phyloP scores from a whole-genome alignment of 2,888 invertebrate species.

The Drosophila ezoana region DNA sequence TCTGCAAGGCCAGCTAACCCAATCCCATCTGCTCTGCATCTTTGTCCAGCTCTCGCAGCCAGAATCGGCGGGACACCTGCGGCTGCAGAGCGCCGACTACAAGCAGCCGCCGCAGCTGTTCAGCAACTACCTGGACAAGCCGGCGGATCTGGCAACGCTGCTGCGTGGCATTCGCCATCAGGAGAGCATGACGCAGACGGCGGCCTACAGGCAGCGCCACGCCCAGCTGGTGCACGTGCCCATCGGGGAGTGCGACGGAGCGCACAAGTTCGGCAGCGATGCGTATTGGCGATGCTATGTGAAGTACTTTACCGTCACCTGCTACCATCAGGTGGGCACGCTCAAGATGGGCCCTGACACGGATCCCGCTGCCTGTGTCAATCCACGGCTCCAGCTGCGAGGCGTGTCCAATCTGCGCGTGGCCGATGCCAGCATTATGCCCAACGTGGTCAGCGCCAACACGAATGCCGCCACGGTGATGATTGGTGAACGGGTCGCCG shows the following conservation, averaged over 20 bases:
- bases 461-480: conserved; percentile 94
- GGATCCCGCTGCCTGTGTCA: conserved; percentile 89
- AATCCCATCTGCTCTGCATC: conserved; percentile 81
- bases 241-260: conserved; percentile 71
- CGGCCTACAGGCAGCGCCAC: conserved; percentile 82
- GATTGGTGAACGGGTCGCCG: conserved; percentile 93
- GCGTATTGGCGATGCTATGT: conserved; percentile 89
- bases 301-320: conserved; percentile 88
- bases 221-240: conserved; percentile 69
- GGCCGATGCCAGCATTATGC: conserved; percentile 92
- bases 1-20: conserved; percentile 36
- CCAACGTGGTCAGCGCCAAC: conserved; percentile 90
- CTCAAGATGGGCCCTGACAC: conserved; percentile 89
- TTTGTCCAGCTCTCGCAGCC: conserved; percentile 85
- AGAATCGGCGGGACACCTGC: conserved; percentile 86
- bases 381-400: conserved; percentile 88
- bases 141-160: conserved; percentile 86
- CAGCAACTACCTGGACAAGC: conserved; percentile 88
- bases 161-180: conserved; percentile 85
- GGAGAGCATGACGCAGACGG: conserved; percentile 83
- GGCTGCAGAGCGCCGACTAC: conserved; percentile 86
- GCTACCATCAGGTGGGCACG: conserved; percentile 90
- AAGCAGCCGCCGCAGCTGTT: conserved; percentile 87
- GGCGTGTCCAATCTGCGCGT: conserved; percentile 89
- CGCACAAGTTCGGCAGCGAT: conserved; percentile 59